phyloP scores from a whole-genome alignment of 2,888 invertebrate species.

The Watsonalla binaria region DNA sequence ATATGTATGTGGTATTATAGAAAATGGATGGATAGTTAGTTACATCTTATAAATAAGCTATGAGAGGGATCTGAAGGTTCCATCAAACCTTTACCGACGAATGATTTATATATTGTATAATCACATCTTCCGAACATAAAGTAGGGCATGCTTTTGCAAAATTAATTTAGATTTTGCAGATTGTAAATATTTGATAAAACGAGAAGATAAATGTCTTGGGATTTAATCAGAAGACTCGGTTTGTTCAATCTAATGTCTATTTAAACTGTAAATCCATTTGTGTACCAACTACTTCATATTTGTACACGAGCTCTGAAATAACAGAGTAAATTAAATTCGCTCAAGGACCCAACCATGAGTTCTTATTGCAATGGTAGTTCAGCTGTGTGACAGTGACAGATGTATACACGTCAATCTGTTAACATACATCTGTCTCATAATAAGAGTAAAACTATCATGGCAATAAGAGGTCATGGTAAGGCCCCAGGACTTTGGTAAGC shows the following conservation, averaged over 20 bases:
- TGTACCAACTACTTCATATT: no score
- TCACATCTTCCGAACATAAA: constrained; percentile 11
- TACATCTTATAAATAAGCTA: not conserved
- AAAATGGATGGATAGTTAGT: not conserved
- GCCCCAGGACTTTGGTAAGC: no score
- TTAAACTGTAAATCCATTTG: not conserved
- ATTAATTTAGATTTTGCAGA: constrained; percentile 33
- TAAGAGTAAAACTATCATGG: no score
- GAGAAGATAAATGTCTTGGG: constrained; percentile 27
- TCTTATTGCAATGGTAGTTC: no score
- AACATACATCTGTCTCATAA: no score
- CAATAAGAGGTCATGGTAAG: no score
- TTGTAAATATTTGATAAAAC: constrained; percentile 43
- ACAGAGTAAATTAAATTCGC: no score
- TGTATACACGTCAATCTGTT: no score
- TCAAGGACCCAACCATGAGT: no score
- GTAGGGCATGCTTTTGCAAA: constrained; percentile 16
- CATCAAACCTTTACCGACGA: not conserved
- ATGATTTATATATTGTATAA: constrained; percentile 9
- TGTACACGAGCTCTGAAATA: no score
- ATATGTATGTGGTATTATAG: no score
- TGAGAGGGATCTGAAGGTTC: not conserved
- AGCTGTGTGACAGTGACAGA: no score
- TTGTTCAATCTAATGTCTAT: constrained; percentile 13
- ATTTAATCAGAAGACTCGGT: constrained; percentile 32